These are phyloP conservation scores for Symphodus melops DNA, from an alignment of 2,113 vertebrate genomes.

Conservation along the genomic window DNA sequence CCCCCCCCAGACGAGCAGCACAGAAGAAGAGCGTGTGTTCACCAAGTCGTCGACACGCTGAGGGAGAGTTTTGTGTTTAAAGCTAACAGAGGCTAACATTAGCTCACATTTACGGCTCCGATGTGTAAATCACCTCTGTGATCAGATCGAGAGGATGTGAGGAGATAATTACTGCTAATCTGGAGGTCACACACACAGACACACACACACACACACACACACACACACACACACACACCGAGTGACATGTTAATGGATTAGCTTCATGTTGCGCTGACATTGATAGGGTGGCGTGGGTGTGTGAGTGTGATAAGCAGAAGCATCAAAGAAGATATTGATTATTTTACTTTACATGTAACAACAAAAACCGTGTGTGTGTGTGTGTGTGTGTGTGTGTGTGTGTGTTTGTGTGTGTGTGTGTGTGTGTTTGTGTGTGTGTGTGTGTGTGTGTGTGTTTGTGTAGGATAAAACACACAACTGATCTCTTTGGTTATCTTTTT, in stretches of 20 bases:
- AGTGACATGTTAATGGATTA: slow-evolving; percentile 79
- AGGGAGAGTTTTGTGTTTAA: too few relatives aligned
- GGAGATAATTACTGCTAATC: slow-evolving; percentile 26
- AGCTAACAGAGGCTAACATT: too few relatives aligned
- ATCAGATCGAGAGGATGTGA: slow-evolving; percentile 12
- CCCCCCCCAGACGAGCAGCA: too few relatives aligned
- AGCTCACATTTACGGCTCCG: too few relatives aligned
- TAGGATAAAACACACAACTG: neutral
- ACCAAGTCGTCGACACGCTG: too few relatives aligned
- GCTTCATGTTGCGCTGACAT: slow-evolving; percentile 72
- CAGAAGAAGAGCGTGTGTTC: too few relatives aligned
- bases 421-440: neutral
- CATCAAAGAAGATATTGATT: slow-evolving; percentile 72
- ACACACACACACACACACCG: slow-evolving; percentile 13
- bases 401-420: too few relatives aligned
- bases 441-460: too few relatives aligned
- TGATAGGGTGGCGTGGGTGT: slow-evolving; percentile 60
- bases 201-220: slow-evolving; percentile 11
- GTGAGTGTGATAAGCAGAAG: slow-evolving; percentile 66
- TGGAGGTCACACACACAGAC: slow-evolving; percentile 17
- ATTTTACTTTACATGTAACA: slow-evolving; percentile 42
- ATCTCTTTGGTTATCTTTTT: neutral
- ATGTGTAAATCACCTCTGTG: too few relatives aligned
- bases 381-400: too few relatives aligned
- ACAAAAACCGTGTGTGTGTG: slow-evolving; percentile 14